phyloP scores from a whole-genome alignment of 2,113 vertebrate species.

The Polypterus bichir region DNA sequence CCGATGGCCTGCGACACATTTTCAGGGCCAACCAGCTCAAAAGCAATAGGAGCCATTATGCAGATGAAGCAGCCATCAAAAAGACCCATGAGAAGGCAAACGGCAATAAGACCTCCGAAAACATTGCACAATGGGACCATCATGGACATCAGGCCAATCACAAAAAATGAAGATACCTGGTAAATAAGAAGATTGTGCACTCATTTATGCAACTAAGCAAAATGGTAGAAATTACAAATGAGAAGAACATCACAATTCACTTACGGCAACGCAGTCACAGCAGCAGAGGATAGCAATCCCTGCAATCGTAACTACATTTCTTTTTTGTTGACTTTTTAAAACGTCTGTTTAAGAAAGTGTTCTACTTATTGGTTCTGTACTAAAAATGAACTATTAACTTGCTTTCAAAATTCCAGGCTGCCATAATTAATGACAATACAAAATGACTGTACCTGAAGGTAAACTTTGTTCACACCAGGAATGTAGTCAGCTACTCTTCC shows the following conservation, averaged over 20 bases:
- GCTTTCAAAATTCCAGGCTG: too few species aligned
- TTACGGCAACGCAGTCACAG: too few species aligned
- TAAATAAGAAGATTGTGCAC: background rate
- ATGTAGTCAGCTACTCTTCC: conserved; percentile 81
- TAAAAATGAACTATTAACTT: too few species aligned
- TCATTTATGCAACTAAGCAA: too few species aligned
- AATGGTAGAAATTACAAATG: too few species aligned
- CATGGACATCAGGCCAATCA: conserved; percentile 93
- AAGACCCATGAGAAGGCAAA: conserved; percentile 90
- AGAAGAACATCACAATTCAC: too few species aligned
- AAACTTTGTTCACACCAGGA: conserved; percentile 80
- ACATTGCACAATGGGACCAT: conserved; percentile 79
- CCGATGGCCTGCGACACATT: conserved; percentile 92
- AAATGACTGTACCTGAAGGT: conserved; percentile 65
- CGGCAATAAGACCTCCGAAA: conserved; percentile 76
- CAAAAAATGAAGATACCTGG: conserved; percentile 79
- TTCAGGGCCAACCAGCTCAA: conserved; percentile 75
- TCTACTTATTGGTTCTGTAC: too few species aligned
- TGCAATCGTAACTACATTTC: too few species aligned
- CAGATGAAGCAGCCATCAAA: conserved; percentile 97
- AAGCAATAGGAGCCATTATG: conserved; percentile 96
- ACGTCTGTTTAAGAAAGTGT: too few species aligned
- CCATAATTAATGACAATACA: too few species aligned
- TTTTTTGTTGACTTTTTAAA: too few species aligned
- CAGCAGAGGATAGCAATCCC: too few species aligned